Evolutionary conservation across 2,113 vertebrate genomes (phyloP), one percentile per base, ranked within the genome.

Genomic region (Colossoma macropomum): DNA sequence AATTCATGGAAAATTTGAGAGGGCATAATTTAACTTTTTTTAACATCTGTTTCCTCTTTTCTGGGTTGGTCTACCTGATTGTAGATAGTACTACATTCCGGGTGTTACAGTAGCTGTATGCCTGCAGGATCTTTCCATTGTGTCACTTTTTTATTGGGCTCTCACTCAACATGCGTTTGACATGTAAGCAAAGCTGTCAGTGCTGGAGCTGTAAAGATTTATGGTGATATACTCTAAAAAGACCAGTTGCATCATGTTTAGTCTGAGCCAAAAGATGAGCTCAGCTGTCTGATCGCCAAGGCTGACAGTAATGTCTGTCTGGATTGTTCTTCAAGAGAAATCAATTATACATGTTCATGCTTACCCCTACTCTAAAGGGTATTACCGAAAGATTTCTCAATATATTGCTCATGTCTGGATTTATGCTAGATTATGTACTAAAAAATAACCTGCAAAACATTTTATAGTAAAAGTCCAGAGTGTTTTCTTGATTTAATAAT

Each of bases 1-100:
- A 11, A 25, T 71, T 1, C 12, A 6, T 71, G n/a, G 62, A 56
- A 71, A 69, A 21, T 13, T 45, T 7, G 16, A 56, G 13, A 34
- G 28, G 27, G 25, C 21, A 75, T 28, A 27, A 54, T 60, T 15
- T 34, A 13, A 25, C 13, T 71, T 45, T 71, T 45, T 28, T 65
- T 59, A n/a, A 30, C 56, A 74, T 52, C 70, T 81, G 80, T 38
- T 75, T 82, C 73, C 45, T 34, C 11, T 75, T 75, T 82, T 68
- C 16, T 25, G 7, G 30, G 19, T 69, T 32, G 8, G 27, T 56
- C 3, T 56, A 41, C 60, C 60, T 65, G 75, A 4, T 60, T 30
- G 38, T 48, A 21, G 41, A 63, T 68, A 54, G 21, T 4, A 3
- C 32, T 56, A 9, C 34, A 69, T 76, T 69, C 9, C 4, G 7